These are phyloP conservation scores for Agapornis roseicollis DNA, from an alignment of 2,113 vertebrate species.

Conservation along the genomic window DNA sequence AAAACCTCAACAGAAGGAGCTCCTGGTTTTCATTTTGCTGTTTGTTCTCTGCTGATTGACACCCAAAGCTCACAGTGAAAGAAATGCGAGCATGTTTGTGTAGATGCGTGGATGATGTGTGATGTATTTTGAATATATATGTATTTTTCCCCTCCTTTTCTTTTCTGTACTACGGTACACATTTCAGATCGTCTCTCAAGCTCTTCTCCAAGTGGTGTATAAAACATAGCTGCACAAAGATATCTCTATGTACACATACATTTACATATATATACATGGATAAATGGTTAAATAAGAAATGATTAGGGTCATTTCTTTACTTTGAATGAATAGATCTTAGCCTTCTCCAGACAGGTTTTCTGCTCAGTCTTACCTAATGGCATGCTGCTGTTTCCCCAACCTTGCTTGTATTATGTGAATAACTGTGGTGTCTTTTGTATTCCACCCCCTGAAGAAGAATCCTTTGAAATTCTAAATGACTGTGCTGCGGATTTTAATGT, in stretches of 20 bases:
- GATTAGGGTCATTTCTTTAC: constrained; percentile 62
- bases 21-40: constrained; percentile 64
- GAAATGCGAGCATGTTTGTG: constrained; percentile 23
- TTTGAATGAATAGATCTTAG: constrained; percentile 52
- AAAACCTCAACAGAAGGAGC: constrained; percentile 67
- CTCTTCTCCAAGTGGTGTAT: constrained; percentile 53
- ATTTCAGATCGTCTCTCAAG: constrained; percentile 61
- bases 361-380: constrained; percentile 62
- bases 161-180: constrained; percentile 54
- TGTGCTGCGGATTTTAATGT: constrained; percentile 73
- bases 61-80: constrained; percentile 57
- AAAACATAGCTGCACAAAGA: constrained; percentile 17
- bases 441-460: constrained; percentile 76
- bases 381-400: constrained; percentile 62
- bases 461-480: constrained; percentile 79
- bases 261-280: not conserved
- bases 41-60: constrained; percentile 74
- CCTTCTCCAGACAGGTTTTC: constrained; percentile 59
- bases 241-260: not conserved
- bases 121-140: constrained; percentile 66
- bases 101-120: constrained; percentile 40
- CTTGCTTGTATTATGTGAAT: constrained; percentile 67
- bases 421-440: constrained; percentile 71
- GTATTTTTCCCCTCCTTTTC: constrained; percentile 24
- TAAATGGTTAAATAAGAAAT: constrained; percentile 43